phyloP scores from a whole-genome alignment of 2,888 invertebrate genomes.

The Deilephila porcellus region DNA sequence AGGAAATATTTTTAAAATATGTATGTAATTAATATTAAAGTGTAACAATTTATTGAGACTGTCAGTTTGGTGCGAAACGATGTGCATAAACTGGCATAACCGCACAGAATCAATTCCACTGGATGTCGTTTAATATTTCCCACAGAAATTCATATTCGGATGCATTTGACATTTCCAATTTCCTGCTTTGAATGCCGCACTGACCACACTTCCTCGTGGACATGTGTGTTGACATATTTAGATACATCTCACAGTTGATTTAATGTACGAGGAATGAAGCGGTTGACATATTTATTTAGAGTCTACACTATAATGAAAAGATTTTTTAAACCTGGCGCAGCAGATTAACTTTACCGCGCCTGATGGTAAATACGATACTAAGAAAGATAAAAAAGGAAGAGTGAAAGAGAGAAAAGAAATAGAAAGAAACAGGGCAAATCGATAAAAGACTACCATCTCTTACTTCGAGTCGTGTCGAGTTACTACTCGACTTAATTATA shows the following conservation, averaged over 20 bases:
- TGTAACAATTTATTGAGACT: background rate
- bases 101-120: slow-evolving; percentile 43
- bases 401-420: no score
- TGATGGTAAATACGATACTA: no score
- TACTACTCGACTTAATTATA: no score
- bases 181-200: slow-evolving; percentile 58
- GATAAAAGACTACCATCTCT: no score
- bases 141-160: slow-evolving; percentile 39
- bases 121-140: slow-evolving; percentile 47
- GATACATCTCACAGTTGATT: background rate
- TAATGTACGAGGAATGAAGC: background rate
- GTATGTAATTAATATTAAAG: no score
- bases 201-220: slow-evolving; percentile 44
- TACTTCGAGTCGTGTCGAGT: no score
- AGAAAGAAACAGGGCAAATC: no score
- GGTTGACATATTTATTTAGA: background rate
- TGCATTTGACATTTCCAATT: slow-evolving; percentile 75
- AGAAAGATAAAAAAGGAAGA: no score
- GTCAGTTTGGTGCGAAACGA: background rate
- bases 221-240: slow-evolving; percentile 13
- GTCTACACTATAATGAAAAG: background rate
- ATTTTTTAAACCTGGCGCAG: background rate
- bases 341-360: no score
- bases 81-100: slow-evolving; percentile 34
- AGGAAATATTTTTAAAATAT: no score